phyloP scores from a whole-genome alignment of 2,888 invertebrate species.

The Trissolcus brochymenae region DNA sequence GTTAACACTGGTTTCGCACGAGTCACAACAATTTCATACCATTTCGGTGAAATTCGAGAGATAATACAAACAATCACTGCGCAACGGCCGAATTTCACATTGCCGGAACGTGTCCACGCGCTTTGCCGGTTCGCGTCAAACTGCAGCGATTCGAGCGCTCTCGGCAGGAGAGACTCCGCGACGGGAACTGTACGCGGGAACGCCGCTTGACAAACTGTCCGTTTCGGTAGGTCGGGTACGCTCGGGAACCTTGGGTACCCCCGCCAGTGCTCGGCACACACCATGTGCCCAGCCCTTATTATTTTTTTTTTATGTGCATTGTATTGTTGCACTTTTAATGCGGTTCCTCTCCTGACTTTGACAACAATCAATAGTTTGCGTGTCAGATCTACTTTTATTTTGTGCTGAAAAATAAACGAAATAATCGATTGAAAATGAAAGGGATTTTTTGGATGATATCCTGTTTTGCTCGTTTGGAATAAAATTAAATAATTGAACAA shows the following conservation, averaged over 20 bases:
- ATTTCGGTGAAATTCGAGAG: background rate
- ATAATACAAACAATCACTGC: slow-evolving; percentile 6
- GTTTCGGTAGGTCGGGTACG: slow-evolving; percentile 46
- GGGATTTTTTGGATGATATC: too few species aligned
- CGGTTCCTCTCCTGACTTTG: background rate
- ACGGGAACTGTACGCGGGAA: slow-evolving; percentile 10
- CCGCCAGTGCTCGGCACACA: slow-evolving; percentile 8
- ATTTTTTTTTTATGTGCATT: slow-evolving; percentile 6
- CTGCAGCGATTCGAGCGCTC: slow-evolving; percentile 6
- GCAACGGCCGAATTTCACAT: slow-evolving; percentile 22
- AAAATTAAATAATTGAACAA: too few species aligned
- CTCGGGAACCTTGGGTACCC: slow-evolving; percentile 19
- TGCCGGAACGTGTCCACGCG: slow-evolving; percentile 6
- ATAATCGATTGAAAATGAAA: too few species aligned
- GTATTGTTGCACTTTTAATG: background rate
- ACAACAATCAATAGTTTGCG: background rate
- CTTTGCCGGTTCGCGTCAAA: slow-evolving; percentile 29
- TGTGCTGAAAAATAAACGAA: too few species aligned
- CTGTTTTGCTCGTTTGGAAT: too few species aligned
- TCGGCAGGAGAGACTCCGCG: background rate
- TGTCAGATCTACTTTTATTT: background rate
- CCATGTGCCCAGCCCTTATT: slow-evolving; percentile 21
- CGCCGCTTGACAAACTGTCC: slow-evolving; percentile 26
- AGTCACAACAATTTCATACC: slow-evolving; percentile 3
- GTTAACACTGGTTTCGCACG: background rate